A percentile compares a stretch with the other conserved stretches of the same genome.
Evolutionary conservation across 2,888 invertebrate genomes (phyloP).

Genomic region (Ctena decussata): DNA sequence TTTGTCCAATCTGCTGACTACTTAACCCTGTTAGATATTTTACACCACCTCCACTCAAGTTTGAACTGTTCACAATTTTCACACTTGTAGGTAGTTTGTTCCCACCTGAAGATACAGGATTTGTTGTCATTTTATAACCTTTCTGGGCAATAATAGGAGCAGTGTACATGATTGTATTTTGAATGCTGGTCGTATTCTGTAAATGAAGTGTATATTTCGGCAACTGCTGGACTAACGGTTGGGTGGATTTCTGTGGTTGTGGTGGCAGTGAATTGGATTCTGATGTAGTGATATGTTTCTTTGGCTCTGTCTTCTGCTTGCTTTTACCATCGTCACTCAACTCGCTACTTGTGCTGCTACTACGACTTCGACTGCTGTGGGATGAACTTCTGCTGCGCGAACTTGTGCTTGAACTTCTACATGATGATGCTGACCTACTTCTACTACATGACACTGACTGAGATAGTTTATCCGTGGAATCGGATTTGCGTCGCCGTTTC

Average conservation of each 20-base stretch:
- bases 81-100: conserved; percentile 21
- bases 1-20: conserved; percentile 35
- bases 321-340: conserved; percentile 46
- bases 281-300: background rate
- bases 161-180: conserved; percentile 44
- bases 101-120: background rate
- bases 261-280: background rate
- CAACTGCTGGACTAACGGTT: conserved; percentile 5
- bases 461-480: conserved; percentile 25
- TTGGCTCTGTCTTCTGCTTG: conserved; percentile 11
- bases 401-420: conserved; percentile 38
- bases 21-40: conserved; percentile 27
- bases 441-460: conserved; percentile 48
- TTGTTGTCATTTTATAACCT: conserved; percentile 16
- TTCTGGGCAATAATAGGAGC: conserved; percentile 23
- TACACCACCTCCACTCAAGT: conserved; percentile 24
- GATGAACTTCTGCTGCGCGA: conserved; percentile 63
- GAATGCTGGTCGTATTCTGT: conserved; percentile 24
- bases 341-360: conserved; percentile 67
- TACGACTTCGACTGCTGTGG: conserved; percentile 66
- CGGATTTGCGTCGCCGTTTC: conserved; percentile 5
- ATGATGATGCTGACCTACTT: conserved; percentile 30
- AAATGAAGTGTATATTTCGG: conserved; percentile 58
- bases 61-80: conserved; percentile 42
- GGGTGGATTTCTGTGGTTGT: background rate